Percentiles rank a stretch among this genome's conserved stretches.
phyloP scores from a whole-genome alignment of 2,113 vertebrate species.

The Octodon degus region DNA sequence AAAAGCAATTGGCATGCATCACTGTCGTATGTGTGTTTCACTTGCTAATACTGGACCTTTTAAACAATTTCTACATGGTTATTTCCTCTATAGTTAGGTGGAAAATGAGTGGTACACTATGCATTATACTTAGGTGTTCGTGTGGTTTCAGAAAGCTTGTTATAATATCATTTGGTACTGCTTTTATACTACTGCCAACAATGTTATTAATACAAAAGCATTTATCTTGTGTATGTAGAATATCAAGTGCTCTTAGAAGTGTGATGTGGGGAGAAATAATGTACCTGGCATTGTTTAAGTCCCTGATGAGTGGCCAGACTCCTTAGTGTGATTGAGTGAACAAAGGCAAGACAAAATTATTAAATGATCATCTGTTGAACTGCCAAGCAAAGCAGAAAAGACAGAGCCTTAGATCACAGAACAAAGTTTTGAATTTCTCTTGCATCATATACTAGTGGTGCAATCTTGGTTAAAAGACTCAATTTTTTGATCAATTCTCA shows the following conservation, averaged over 20 bases:
- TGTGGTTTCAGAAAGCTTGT: background rate
- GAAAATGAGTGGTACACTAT: background rate
- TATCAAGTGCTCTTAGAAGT: slow-evolving; percentile 8
- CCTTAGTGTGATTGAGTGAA: background rate
- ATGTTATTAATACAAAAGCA: slow-evolving; percentile 27
- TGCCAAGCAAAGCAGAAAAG: background rate
- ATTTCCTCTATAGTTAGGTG: background rate
- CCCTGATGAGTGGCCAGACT: background rate
- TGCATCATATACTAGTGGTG: background rate
- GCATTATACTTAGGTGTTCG: background rate
- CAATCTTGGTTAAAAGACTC: background rate
- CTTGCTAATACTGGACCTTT: background rate
- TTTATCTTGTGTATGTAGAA: background rate
- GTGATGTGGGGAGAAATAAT: background rate
- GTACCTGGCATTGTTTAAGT: background rate
- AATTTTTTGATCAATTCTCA: background rate
- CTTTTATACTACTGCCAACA: slow-evolving; percentile 32
- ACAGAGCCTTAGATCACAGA: background rate
- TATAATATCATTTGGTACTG: background rate
- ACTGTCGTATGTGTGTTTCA: background rate
- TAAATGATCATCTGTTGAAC: background rate
- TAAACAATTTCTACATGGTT: background rate
- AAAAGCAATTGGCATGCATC: background rate
- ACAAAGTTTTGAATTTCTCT: background rate
- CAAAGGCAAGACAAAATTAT: background rate